Conservation (phyloP, 2,888 invertebrate genomes). For the Galeruca laticollis region DNA sequence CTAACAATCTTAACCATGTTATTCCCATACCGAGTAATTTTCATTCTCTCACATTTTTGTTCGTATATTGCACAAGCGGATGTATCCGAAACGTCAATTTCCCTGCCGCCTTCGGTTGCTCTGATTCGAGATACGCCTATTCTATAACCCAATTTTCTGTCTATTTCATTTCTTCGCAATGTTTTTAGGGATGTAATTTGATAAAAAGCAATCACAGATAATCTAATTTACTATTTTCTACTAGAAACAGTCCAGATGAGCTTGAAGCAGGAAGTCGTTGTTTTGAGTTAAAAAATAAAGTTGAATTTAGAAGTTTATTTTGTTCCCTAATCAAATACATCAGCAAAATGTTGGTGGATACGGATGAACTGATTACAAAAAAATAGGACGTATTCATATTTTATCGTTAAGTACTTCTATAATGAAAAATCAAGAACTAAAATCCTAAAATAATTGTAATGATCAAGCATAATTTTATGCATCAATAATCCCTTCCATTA, state of each 20-base stretch:
- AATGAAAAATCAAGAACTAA: too few species aligned
- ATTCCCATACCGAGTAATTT: background rate
- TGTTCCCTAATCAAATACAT: background rate
- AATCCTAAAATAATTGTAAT: too few species aligned
- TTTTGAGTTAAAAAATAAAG: conserved; percentile 8
- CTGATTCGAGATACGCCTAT: conserved; percentile 18
- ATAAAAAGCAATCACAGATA: conserved; percentile 38
- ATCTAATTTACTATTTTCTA: conserved; percentile 32
- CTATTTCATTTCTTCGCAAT: conserved; percentile 29
- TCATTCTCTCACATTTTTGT: background rate
- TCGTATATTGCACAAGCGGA: background rate
- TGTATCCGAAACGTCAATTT: background rate
- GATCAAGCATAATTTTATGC: too few species aligned
- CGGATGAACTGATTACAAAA: background rate
- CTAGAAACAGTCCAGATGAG: background rate
- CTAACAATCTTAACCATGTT: too few species aligned
- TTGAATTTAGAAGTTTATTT: background rate
- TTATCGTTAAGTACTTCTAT: background rate
- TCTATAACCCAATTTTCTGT: conserved; percentile 27
- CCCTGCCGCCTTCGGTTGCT: background rate
- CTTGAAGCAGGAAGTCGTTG: conserved; percentile 1
- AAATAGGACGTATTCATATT: background rate
- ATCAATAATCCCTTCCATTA: too few species aligned
- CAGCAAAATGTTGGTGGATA: background rate
- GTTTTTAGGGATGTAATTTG: conserved; percentile 31